A percentile compares a stretch with the other conserved stretches of the same genome.
Evolutionary conservation across 2,888 invertebrate species (phyloP).

Genomic region (Spilarctia lutea): DNA sequence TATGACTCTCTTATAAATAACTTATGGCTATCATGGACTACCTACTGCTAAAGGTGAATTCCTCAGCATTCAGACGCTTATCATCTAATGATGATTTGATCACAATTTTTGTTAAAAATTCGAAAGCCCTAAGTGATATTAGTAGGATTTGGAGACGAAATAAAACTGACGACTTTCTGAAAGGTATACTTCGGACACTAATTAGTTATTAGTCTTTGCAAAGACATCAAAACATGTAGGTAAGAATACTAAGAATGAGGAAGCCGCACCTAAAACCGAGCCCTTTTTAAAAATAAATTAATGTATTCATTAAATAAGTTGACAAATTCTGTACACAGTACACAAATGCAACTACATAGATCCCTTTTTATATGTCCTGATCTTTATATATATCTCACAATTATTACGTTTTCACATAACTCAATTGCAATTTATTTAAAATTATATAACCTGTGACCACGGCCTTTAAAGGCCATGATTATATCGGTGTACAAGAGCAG

Average conservation of each 20-base stretch:
- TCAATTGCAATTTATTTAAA: slow-evolving; percentile 3
- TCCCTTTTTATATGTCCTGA: neutral
- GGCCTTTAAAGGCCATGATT: slow-evolving; percentile 61
- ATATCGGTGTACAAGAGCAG: slow-evolving; percentile 45
- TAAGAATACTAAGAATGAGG: neutral
- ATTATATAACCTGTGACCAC: slow-evolving; percentile 29
- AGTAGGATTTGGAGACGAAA: neutral
- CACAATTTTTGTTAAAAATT: too few species aligned
- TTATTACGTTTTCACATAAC: neutral
- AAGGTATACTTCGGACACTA: neutral
- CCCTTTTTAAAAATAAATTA: neutral
- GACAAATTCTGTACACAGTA: too few species aligned
- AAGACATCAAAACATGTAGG: neutral
- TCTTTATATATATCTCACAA: neutral
- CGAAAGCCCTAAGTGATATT: too few species aligned
- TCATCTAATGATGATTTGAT: neutral
- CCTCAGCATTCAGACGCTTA: neutral
- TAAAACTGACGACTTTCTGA: neutral
- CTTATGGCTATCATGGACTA: neutral
- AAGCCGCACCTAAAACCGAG: neutral
- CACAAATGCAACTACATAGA: too few species aligned
- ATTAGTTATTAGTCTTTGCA: neutral
- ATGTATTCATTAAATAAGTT: neutral
- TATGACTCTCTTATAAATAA: neutral
- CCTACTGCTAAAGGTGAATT: neutral